Evolutionary conservation across 2,797 vertebrate species (phyloP).

Genomic region (Adelosebastes latens): DNA sequence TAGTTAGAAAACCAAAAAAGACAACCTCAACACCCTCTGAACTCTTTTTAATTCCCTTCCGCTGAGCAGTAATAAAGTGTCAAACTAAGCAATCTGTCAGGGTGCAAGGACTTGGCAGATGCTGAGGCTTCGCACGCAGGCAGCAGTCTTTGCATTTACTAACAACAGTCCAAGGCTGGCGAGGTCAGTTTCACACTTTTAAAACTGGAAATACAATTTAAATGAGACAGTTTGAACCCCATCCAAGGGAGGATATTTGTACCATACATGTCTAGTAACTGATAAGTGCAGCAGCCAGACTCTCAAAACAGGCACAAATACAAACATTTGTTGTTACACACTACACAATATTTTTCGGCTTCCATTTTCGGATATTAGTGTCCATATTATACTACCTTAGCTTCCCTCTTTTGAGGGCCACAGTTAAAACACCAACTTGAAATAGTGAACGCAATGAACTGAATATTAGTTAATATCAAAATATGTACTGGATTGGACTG

Average conservation of each 20-base stretch:
- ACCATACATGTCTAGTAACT: not conserved
- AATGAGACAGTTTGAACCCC: slow-evolving; percentile 35
- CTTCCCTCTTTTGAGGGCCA: not conserved
- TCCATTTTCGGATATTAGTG: not conserved
- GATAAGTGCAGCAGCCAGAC: not conserved
- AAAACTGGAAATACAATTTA: slow-evolving; percentile 43
- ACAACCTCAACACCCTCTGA: slow-evolving; percentile 32
- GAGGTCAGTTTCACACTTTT: slow-evolving; percentile 49
- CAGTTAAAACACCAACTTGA: not conserved
- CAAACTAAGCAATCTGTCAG: slow-evolving; percentile 68
- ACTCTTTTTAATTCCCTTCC: slow-evolving; percentile 41
- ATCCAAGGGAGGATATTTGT: slow-evolving; percentile 2
- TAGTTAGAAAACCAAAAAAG: slow-evolving; percentile 28
- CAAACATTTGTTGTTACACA: not conserved
- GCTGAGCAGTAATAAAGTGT: slow-evolving; percentile 57
- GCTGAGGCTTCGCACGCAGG: slow-evolving; percentile 34
- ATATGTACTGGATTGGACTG: not conserved
- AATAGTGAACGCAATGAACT: not conserved
- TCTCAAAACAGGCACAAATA: not conserved
- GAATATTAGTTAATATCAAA: not conserved
- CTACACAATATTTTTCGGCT: not conserved
- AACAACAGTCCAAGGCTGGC: slow-evolving; percentile 21
- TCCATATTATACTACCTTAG: not conserved
- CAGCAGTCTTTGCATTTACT: slow-evolving; percentile 39
- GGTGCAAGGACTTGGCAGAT: slow-evolving; percentile 54